Conservation (phyloP, 2,113 vertebrate genomes). For the Tragelaphus imberbis region DNA sequence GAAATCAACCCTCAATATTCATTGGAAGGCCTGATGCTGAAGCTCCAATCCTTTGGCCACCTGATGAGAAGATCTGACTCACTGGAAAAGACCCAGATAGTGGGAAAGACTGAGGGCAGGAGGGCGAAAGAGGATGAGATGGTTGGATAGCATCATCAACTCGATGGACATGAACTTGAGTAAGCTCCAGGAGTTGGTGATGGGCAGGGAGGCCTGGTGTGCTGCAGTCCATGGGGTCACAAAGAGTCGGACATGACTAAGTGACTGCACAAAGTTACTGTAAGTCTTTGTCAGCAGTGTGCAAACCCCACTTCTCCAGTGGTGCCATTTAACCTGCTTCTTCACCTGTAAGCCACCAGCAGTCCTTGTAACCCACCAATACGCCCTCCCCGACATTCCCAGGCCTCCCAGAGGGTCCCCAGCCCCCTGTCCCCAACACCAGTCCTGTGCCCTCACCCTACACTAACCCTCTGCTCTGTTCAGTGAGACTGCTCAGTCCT, state of each 20-base stretch:
- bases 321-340: rapidly evolving
- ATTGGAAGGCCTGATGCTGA: background rate
- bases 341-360: too few relatives aligned
- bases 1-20: background rate
- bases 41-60: background rate
- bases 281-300: rapidly evolving
- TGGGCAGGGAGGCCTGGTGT: too few relatives aligned
- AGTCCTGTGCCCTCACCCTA: rapidly evolving
- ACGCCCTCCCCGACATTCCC: rapidly evolving
- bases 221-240: too few relatives aligned
- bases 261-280: background rate
- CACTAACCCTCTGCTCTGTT: rapidly evolving
- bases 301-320: rapidly evolving
- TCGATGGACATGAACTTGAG: background rate
- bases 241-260: too few relatives aligned
- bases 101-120: rapidly evolving
- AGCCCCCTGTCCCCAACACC: rapidly evolving
- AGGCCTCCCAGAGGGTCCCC: background rate
- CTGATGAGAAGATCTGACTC: rapidly evolving
- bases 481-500: rapidly evolving
- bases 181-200: too few relatives aligned
- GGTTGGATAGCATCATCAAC: background rate
- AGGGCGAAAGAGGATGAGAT: background rate
- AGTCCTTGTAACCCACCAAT: rapidly evolving
- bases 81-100: background rate